Base-by-base conservation (phyloP, 1,140 invertebrate genomes). In the Drosophila watanabei region DNA sequence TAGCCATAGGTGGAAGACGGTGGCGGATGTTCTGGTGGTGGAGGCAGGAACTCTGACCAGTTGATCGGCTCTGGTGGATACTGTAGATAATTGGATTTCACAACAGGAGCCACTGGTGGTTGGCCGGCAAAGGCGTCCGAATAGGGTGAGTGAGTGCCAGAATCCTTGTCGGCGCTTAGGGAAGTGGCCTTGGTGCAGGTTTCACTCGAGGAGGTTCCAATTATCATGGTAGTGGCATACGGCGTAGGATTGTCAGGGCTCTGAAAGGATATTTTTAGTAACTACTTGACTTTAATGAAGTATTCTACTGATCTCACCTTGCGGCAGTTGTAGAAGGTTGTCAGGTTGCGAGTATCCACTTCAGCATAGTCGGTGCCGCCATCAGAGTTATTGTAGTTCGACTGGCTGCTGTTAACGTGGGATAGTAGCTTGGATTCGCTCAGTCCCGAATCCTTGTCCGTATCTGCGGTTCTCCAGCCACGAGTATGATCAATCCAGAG, bases 1-100 rank as follows among this genome's bases (percentile, higher is more conserved):
- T 93, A 93, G 18, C 84, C 82, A 37, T 91, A 92, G 20, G 75
- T 81, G 35, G 88, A 92, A 39, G 93, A 89, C 46, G 96, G 96
- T 5, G 97, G 96, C 13, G 97, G 96, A 93, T 97, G 96, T 77
- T 97, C 96, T 0, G 97, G 97, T 2, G 97, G 96, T 48, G 96
- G 97, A 10, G 97, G 97, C 32, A 97, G 93, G 82, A 97, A 95
- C 80, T 97, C 96, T 18, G 95, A 96, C 96, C 96, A 97, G 92
- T 97, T 97, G 0, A 96, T 95, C 68, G 96, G 93, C 28, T 94
- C 93, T 91, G 94, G 20, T 70, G 94, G 81, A 94, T 94, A 68
- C 92, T 94, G 85, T 85, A 95, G 59, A 92, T 95, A 57, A 92
- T 93, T 86, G 89, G 95, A 79, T 94, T 94, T 88, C 89, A 76